Evolutionary conservation across 2,113 vertebrate genomes (phyloP).

Genomic region (Thymallus thymallus): DNA sequence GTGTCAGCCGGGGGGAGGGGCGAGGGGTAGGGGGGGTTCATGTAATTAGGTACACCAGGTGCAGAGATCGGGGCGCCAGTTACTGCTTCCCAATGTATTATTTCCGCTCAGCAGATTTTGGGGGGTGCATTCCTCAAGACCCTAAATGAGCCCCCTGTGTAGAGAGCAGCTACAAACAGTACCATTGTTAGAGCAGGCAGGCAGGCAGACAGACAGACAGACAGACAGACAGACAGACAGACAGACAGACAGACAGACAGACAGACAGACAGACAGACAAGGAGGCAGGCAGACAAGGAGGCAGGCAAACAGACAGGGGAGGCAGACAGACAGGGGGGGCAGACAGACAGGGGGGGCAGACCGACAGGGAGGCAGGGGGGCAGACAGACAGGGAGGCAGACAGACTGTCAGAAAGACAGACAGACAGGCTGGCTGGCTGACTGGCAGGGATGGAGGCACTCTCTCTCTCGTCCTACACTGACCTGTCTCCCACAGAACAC

Average conservation of each 20-base stretch:
- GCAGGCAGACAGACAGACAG: conserved; percentile 6
- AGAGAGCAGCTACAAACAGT: conserved; percentile 66
- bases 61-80: conserved; percentile 85
- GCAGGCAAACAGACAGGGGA: not conserved
- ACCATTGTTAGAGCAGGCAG: conserved; percentile 49
- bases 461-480: too few relatives aligned
- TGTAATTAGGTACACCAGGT: conserved; percentile 96
- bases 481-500: not conserved
- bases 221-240: conserved; percentile 26
- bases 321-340: too few relatives aligned
- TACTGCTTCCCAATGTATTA: conserved; percentile 92
- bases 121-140: conserved; percentile 77
- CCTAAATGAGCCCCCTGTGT: conserved; percentile 77
- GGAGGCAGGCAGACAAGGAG: too few relatives aligned
- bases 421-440: too few relatives aligned
- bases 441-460: too few relatives aligned
- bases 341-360: too few relatives aligned
- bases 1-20: conserved; percentile 72
- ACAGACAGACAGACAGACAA: not conserved
- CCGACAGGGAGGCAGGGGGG: too few relatives aligned
- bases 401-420: too few relatives aligned
- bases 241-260: not conserved
- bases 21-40: conserved; percentile 72
- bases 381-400: too few relatives aligned
- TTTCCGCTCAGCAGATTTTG: conserved; percentile 83